Evolutionary conservation across 2,113 vertebrate species (phyloP), one percentile per base, ranked within the genome.

Genomic region (Collichthys lucidus): DNA sequence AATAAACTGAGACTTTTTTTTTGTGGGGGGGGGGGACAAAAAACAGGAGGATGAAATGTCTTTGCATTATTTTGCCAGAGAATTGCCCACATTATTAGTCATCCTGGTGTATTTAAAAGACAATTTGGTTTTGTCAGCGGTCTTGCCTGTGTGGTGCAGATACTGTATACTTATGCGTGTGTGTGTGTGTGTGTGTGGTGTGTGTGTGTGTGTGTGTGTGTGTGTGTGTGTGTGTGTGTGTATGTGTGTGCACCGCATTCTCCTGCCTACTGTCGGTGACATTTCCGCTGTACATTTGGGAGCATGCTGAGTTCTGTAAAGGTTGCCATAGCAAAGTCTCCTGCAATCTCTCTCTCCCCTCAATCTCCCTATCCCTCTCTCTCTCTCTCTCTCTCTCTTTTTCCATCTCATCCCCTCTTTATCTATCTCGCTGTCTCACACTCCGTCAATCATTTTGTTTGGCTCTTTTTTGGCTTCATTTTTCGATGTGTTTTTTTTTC

Each of bases 271-370:
- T 85, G 81, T 70, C 49, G 26, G 52, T 90, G 91, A 92, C 91
- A 91, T 90, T 92, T 92, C 89, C 85, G 80, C 77, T 81, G 73
- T 89, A 77, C 82, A 74, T 89, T 82, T 73, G 72, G 83, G 77
- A 87, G 78, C 87, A 84, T 80, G 83, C 83, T 89, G 82, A 77
- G 81, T 84, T 90, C 83, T 87, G 64, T 83, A 84, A 86, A 88
- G 83, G 89, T 89, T 91, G 84, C 91, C 88, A 86, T 82, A 68
- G 84, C 74, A 82, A 80, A 77, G 73, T 82, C 83, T 82, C 80
- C 70, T 59, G 62, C 77, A 74, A 20, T 24, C 19, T 52, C 74
- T 65, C 74, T 22, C 74, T 24, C 52, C 70, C 20, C 60, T 9
- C 24, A 40, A 40, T 40, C 35, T 40, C 35, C 2, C 7, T 40